Evolutionary conservation across 2,888 invertebrate genomes (phyloP), one percentile per base, ranked within the genome.

Genomic region (Seira musarum): DNA sequence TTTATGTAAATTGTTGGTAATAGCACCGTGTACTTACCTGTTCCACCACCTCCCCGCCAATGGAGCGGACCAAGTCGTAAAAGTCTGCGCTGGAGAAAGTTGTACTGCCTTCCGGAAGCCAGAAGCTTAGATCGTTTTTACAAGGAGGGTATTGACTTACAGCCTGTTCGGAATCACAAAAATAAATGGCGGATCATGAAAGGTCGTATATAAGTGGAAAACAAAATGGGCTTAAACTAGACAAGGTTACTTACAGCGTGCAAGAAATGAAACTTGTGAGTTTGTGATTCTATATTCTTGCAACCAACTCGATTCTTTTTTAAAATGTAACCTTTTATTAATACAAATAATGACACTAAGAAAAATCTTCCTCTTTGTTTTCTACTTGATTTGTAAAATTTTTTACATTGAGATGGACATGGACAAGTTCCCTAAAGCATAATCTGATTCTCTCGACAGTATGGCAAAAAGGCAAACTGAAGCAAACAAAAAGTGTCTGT

Each of bases 21-120:
- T 30, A 8, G 30, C 30, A 30, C 3, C 3, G 8, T 30, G 30
- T 8, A 40, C 66, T 80, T 87, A 94, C 94, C 92, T 96, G 97
- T 90, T 99, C 99, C 65, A 99, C 92, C n/a, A 95, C 90, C 89
- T 98, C 97, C 0, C 96, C 97, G 1, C 95, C 98, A 70, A 96
- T 89, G 84, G 92, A 92, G 83, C 99, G 92, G 0, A 96, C 97
- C 82, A 99, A 89, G 88, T 99, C 98, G 89, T 96, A 98, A 88
- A 97, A 96, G 90, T 97, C 96, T 89, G 95, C 95, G 68, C 91
- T 90, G n/a, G 91, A 91, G 89, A 93, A 96, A 67, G 66, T 61
- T 1, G 90, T 90, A 75, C 91, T 90, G 35, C 46, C 64, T 1
- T 91, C 88, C 0, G 98, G 96, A 68, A 99, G 89, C 98, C 99